Conservation (phyloP, 1,140 invertebrate genomes). For the Papilio polyxenes region DNA sequence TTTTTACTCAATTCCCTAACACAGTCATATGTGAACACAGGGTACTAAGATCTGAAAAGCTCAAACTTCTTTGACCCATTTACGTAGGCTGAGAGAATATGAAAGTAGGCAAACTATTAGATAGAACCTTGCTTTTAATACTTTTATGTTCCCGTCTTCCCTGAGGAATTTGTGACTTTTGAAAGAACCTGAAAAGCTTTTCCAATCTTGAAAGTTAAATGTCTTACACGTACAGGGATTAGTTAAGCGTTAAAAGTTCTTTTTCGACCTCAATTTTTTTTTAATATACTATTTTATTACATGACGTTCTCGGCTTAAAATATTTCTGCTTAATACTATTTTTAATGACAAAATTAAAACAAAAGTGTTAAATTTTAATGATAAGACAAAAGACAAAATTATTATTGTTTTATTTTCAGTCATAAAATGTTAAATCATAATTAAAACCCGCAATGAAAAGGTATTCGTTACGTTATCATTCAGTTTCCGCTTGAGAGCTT, state of each 20-base stretch:
- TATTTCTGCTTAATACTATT: too few species aligned
- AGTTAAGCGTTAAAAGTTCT: background rate
- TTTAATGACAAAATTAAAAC: too few species aligned
- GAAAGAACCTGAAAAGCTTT: conserved; percentile 8
- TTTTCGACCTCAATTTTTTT: background rate
- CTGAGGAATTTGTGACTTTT: background rate
- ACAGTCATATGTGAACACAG: background rate
- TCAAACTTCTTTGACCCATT: conserved; percentile 31
- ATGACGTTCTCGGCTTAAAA: too few species aligned
- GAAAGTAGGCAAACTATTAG: conserved; percentile 24
- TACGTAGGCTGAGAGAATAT: conserved; percentile 24
- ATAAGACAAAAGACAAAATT: background rate
- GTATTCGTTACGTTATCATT: background rate
- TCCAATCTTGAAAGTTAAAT: background rate
- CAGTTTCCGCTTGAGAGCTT: background rate
- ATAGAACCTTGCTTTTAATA: conserved; percentile 27
- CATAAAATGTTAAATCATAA: background rate
- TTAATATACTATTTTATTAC: background rate
- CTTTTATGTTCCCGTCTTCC: background rate
- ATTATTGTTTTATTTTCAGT: background rate
- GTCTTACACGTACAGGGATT: background rate
- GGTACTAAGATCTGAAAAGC: background rate
- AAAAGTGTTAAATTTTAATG: background rate
- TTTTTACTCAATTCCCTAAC: background rate
- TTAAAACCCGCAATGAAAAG: background rate